Conservation (phyloP, 2,113 vertebrate genomes). For the Sus scrofa region T2T-Sscrofa CM000812.6:239246501-239247000, state of each 20-base stretch:
- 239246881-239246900: neutral
- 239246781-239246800: neutral
- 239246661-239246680: too few species aligned
- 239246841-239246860: neutral
- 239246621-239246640: too few species aligned
- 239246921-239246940: neutral
- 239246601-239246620: too few species aligned
- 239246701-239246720: too few species aligned
- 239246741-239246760: neutral
- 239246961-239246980: too few species aligned
- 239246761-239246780: neutral
- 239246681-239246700: too few species aligned
- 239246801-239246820: neutral
- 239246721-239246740: too few species aligned
- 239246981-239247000: neutral
- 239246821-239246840: neutral
- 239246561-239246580: neutral
- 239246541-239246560: neutral
- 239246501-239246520: neutral
- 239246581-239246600: neutral
- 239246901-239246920: rapidly evolving
- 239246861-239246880: neutral
- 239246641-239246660: too few species aligned
- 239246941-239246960: neutral
- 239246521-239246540: neutral